Evolutionary conservation across 2,113 vertebrate genomes (phyloP).

Genomic region (Psammodynastes pulverulentus): DNA sequence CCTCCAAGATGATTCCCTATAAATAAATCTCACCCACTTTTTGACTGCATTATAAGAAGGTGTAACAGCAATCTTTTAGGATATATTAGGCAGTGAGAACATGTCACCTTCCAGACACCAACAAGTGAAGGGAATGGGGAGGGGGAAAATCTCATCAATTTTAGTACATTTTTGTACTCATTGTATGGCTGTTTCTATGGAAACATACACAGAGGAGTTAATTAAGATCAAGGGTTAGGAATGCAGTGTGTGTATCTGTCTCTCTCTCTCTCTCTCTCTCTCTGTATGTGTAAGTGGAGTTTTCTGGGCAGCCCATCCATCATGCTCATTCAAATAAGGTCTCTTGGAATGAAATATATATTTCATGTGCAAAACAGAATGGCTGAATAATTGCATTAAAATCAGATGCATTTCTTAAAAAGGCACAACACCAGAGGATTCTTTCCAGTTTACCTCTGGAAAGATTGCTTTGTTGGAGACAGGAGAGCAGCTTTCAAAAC

Average conservation of each 20-base stretch:
- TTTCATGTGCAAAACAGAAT: constrained; percentile 41
- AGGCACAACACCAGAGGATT: constrained; percentile 51
- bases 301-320: constrained; percentile 66
- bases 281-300: constrained; percentile 59
- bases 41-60: neutral
- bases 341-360: constrained; percentile 58
- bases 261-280: neutral
- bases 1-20: neutral
- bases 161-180: constrained; percentile 59
- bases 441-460: constrained; percentile 45
- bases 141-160: constrained; percentile 28
- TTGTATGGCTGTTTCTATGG: constrained; percentile 63
- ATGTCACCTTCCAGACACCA: constrained; percentile 3
- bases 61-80: neutral
- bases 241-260: neutral
- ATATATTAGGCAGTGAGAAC: neutral
- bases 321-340: constrained; percentile 65
- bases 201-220: constrained; percentile 64
- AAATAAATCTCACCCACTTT: neutral
- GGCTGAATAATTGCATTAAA: constrained; percentile 56
- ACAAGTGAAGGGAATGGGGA: constrained; percentile 32
- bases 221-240: constrained; percentile 71
- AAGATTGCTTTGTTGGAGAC: constrained; percentile 51
- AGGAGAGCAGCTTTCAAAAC: neutral
- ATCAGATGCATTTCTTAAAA: constrained; percentile 60